These are phyloP conservation scores for Salvelinus sp. DNA, from an alignment of 2,113 vertebrate genomes.

Conservation along the genomic window DNA sequence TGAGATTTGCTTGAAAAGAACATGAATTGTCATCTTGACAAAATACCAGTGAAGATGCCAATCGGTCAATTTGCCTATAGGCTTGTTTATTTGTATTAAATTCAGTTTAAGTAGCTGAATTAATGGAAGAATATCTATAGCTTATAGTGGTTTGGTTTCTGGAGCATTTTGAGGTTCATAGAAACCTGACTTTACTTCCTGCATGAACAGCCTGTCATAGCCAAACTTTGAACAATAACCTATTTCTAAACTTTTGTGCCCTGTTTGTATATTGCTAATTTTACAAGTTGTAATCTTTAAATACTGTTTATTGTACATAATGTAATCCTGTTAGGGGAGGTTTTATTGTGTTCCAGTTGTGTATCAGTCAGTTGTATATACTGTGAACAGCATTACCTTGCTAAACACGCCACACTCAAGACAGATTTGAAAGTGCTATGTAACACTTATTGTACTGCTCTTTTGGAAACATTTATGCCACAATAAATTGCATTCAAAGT, in stretches of 20 bases:
- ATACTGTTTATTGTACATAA: too few species aligned
- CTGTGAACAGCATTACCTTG: slow-evolving; percentile 36
- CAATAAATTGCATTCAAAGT: slow-evolving; percentile 63
- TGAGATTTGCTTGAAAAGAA: neutral
- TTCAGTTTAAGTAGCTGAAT: slow-evolving; percentile 36
- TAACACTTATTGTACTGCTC: slow-evolving; percentile 45
- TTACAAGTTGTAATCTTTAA: too few species aligned
- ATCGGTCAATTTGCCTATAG: neutral
- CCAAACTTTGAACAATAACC: neutral
- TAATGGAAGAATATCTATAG: slow-evolving; percentile 29
- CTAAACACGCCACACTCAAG: slow-evolving; percentile 40
- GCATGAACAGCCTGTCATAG: neutral
- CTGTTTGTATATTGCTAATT: too few species aligned
- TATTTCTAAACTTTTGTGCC: too few species aligned
- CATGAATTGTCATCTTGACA: neutral
- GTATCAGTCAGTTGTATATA: neutral
- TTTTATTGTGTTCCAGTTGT: too few species aligned
- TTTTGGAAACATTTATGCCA: slow-evolving; percentile 65
- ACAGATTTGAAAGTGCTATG: slow-evolving; percentile 47
- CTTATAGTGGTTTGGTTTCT: slow-evolving; percentile 34
- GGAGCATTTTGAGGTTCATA: neutral
- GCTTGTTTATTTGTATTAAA: slow-evolving; percentile 30
- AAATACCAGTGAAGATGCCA: neutral
- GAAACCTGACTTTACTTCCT: neutral
- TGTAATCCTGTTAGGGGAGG: too few species aligned